Base-by-base conservation (phyloP, 1,140 invertebrate genomes). In the Thalassaphorura encarpata region DNA sequence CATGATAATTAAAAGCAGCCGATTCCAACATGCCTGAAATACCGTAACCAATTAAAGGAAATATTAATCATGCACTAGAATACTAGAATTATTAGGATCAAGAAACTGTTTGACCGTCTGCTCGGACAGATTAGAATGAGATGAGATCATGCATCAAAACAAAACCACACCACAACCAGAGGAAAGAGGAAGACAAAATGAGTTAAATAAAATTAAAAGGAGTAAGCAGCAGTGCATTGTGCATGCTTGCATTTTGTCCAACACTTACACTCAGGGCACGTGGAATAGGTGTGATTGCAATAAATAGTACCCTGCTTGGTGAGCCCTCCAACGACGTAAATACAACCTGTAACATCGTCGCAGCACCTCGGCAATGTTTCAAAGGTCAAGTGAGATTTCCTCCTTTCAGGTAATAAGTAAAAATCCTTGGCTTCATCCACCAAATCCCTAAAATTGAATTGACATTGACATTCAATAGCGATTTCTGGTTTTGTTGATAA, bases 291-390 rank as follows among this genome's bases (percentile, higher is more conserved):
- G 18, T 47, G 53, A 47, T 36, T 48, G 26, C 47, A 29, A 39
- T 28, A n/a, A 52, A 48, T 46, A 49, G 64, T 69, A 80, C 78
- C 83, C 65, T 82, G 85, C 69, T 87, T 88, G 31, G 86, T 88
- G 13, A 91, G 71, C 5, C 88, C 88, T 16, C 89, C 89, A 54
- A 94, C 86, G 56, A 87, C 89, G 73, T 87, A 92, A 58, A 94
- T 89, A 63, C 87, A 79, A 1, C 88, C 89, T 56, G 78, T 76
- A 15, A 81, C 73, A 67, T 81, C 82, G 66, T 85, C 83, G 66
- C 84, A 85, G 60, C 81, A 82, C 29, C 89, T 74, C 28, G 87
- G 86, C 62, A 83, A 75, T 15, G 83, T 85, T 60, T 81, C 77
- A 69, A 86, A 84, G 59, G 79, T 85, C 68, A 87, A 83, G 24